phyloP scores from a whole-genome alignment of 2,888 invertebrate genomes.

The Deilephila porcellus region DNA sequence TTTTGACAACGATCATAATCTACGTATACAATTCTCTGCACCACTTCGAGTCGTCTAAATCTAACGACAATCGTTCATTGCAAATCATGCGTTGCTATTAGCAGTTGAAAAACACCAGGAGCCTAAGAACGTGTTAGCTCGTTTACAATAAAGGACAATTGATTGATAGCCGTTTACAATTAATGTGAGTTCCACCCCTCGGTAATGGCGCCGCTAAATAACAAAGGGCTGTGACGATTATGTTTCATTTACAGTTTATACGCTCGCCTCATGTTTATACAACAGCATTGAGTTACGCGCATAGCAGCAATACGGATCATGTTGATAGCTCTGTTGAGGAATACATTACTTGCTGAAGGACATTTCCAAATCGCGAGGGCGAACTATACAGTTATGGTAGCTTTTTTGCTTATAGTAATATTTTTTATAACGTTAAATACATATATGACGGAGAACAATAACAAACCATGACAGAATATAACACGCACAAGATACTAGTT shows the following conservation, averaged over 20 bases:
- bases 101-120: not conserved
- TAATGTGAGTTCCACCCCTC: not conserved
- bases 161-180: conserved; percentile 12
- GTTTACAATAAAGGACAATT: conserved; percentile 7
- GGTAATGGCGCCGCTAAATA: conserved; percentile 5
- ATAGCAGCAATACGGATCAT: not conserved
- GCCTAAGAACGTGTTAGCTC: not conserved
- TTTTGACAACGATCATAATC: not conserved
- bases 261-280: not conserved
- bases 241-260: conserved; percentile 2
- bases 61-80: too few relatives aligned
- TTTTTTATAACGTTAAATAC: too few relatives aligned
- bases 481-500: too few relatives aligned
- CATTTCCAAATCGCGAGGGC: too few relatives aligned
- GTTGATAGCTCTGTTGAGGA: too few relatives aligned
- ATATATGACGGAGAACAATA: too few relatives aligned
- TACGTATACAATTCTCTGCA: not conserved
- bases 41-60: not conserved
- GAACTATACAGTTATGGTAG: too few relatives aligned
- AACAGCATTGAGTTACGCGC: conserved; percentile 4
- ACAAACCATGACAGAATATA: too few relatives aligned
- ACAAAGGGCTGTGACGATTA: conserved; percentile 6
- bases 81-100: not conserved
- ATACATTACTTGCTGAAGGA: too few relatives aligned
- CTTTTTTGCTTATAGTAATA: too few relatives aligned